Percentiles rank a stretch among this genome's conserved stretches.
These are phyloP conservation scores for Eudemis profundana DNA, from an alignment of 2,888 invertebrate genomes.

Conservation along the genomic window DNA sequence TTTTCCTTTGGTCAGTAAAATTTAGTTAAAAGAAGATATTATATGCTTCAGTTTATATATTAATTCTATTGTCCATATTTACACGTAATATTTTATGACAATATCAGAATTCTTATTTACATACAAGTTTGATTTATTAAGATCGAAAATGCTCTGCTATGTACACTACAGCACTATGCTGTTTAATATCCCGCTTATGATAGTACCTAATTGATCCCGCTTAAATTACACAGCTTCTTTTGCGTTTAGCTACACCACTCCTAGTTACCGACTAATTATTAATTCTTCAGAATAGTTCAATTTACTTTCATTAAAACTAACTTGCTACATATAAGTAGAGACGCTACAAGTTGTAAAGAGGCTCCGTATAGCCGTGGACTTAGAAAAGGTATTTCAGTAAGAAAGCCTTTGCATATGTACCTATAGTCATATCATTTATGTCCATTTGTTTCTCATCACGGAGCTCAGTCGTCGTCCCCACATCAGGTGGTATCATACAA, in stretches of 20 bases:
- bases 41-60: slow-evolving; percentile 42
- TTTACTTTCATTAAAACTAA: slow-evolving; percentile 44
- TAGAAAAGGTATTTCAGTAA: not conserved
- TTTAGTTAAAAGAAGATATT: slow-evolving; percentile 49
- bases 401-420: not conserved
- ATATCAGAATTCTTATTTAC: slow-evolving; percentile 54
- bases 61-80: slow-evolving; percentile 46
- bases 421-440: slow-evolving; percentile 66
- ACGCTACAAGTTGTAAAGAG: slow-evolving; percentile 64
- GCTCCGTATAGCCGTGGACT: slow-evolving; percentile 58
- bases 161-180: slow-evolving; percentile 60
- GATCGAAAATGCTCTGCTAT: slow-evolving; percentile 41
- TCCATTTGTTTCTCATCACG: slow-evolving; percentile 90
- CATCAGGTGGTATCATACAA: slow-evolving; percentile 98
- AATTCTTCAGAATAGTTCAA: slow-evolving; percentile 14
- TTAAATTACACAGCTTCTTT: slow-evolving; percentile 76
- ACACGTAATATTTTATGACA: slow-evolving; percentile 49
- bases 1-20: slow-evolving; percentile 50
- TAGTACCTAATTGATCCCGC: slow-evolving; percentile 83
- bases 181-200: slow-evolving; percentile 63
- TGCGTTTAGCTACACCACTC: slow-evolving; percentile 59
- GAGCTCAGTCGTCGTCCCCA: slow-evolving; percentile 95
- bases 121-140: slow-evolving; percentile 43
- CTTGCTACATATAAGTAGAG: slow-evolving; percentile 64
- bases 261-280: slow-evolving; percentile 31